These are phyloP conservation scores for Periophthalmus magnuspinnatus DNA, from an alignment of 2,797 vertebrate species.

Conservation along the genomic window DNA sequence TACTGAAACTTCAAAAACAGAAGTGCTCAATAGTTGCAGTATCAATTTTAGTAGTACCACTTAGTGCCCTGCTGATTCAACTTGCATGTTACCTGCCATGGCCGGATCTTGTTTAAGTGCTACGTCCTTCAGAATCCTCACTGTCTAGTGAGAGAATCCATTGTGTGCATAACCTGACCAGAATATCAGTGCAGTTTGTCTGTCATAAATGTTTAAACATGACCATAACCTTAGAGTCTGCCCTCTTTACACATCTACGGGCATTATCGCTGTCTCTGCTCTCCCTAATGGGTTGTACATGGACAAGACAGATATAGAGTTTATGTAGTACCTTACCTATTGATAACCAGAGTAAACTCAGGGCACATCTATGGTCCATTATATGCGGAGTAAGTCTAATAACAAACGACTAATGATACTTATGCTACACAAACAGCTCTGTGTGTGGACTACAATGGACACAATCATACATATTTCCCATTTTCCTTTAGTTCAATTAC, in stretches of 20 bases:
- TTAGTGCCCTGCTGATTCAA: no score
- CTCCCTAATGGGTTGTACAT: slow-evolving; percentile 45
- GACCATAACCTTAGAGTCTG: slow-evolving; percentile 25
- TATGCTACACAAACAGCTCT: not conserved
- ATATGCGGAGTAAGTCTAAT: not conserved
- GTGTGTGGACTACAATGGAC: not conserved
- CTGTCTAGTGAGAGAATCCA: slow-evolving; percentile 20
- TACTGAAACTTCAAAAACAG: no score
- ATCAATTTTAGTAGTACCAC: no score
- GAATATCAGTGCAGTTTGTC: slow-evolving; percentile 49
- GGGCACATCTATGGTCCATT: not conserved
- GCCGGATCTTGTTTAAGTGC: not conserved
- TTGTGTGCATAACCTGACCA: slow-evolving; percentile 34
- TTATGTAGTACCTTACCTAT: slow-evolving; percentile 4
- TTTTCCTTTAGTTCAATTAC: not conserved
- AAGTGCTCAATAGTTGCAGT: no score
- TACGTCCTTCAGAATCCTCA: not conserved
- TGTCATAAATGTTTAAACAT: slow-evolving; percentile 59
- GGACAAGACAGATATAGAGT: not conserved
- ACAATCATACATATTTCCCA: not conserved
- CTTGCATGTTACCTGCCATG: no score
- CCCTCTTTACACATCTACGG: slow-evolving; percentile 17
- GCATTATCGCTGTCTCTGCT: not conserved
- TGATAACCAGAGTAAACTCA: slow-evolving; percentile 4
- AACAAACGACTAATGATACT: not conserved